phyloP scores from a whole-genome alignment of 2,797 vertebrate species.

The Gobionotothen gibberifrons region DNA sequence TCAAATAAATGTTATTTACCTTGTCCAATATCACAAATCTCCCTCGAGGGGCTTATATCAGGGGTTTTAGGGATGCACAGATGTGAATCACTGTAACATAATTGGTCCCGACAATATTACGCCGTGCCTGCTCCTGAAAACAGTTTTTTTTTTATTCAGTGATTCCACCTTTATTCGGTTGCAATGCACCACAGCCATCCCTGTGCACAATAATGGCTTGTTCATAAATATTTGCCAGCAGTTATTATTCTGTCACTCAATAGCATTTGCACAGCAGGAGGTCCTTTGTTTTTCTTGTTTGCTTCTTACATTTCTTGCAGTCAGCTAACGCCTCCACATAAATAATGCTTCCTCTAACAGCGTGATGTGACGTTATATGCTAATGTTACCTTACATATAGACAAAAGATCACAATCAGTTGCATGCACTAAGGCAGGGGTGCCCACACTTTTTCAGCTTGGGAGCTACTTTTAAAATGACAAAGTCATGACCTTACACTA shows the following conservation, averaged over 20 bases:
- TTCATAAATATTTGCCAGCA: conserved; percentile 30
- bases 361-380: neutral
- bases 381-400: neutral
- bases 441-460: too few species aligned
- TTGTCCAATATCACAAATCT: neutral
- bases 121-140: neutral
- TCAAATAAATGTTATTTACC: neutral
- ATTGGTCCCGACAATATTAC: neutral
- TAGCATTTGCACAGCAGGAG: conserved; percentile 8
- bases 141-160: neutral
- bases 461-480: too few species aligned
- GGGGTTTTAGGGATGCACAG: neutral
- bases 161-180: conserved; percentile 1
- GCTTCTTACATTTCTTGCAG: conserved; percentile 9
- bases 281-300: conserved; percentile 13
- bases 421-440: neutral
- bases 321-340: conserved; percentile 5
- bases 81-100: neutral
- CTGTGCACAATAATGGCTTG: conserved; percentile 3
- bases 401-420: conserved; percentile 10
- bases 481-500: too few species aligned
- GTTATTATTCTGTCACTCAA: conserved; percentile 43
- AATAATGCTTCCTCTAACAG: conserved; percentile 13
- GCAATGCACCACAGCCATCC: neutral
- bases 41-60: neutral